Conservation (phyloP, 2,797 vertebrate genomes). For the Babyrousa celebensis region DNA sequence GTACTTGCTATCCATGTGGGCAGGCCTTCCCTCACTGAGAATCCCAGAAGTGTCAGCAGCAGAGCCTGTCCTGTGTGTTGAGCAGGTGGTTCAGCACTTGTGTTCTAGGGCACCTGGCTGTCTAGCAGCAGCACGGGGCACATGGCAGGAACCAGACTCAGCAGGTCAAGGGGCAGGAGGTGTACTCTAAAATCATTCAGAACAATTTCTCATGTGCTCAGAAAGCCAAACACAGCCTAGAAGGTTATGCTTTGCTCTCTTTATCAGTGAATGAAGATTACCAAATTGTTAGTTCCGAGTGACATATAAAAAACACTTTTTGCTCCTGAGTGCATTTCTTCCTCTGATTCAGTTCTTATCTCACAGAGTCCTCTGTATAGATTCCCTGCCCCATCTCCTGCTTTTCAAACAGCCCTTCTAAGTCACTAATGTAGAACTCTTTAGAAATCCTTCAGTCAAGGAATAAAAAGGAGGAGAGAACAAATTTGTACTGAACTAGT, state of each 20-base stretch:
- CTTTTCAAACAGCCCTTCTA: conserved; percentile 35
- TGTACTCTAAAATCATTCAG: neutral
- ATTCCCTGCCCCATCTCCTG: conserved; percentile 15
- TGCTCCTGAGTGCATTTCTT: conserved; percentile 37
- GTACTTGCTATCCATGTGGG: conserved; percentile 90
- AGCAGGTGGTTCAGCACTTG: conserved; percentile 51
- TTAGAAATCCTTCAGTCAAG: conserved; percentile 57
- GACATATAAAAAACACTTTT: conserved; percentile 51
- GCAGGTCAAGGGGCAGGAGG: conserved; percentile 35
- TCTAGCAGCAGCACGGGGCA: conserved; percentile 52
- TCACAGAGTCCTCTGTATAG: conserved; percentile 36
- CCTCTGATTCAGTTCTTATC: conserved; percentile 63
- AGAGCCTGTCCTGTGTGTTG: neutral
- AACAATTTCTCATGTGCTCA: neutral
- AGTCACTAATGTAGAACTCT: neutral
- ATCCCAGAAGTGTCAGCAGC: conserved; percentile 66
- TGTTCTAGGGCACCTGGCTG: conserved; percentile 8
- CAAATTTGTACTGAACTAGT: conserved; percentile 19
- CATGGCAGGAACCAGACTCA: conserved; percentile 43
- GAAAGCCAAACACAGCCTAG: conserved; percentile 21
- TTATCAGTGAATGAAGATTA: conserved; percentile 38
- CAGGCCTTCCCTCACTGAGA: conserved; percentile 77
- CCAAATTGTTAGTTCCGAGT: conserved; percentile 31
- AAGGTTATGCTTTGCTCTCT: neutral
- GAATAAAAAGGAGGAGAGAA: conserved; percentile 51